phyloP scores from a whole-genome alignment of 2,888 invertebrate genomes.

The Polyommatus icarus region DNA sequence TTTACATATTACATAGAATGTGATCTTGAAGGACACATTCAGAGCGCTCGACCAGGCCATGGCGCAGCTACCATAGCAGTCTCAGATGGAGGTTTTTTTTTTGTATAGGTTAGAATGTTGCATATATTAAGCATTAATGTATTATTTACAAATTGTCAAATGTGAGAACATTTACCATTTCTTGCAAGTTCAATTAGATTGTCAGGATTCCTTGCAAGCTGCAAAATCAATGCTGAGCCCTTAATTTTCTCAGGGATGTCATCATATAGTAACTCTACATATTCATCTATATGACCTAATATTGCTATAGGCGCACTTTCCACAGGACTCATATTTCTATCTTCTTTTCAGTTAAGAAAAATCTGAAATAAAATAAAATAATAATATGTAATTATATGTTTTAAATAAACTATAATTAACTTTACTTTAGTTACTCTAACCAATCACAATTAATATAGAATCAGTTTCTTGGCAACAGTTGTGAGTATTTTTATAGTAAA shows the following conservation, averaged over 20 bases:
- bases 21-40: too few relatives aligned
- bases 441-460: too few relatives aligned
- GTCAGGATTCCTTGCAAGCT: conserved; percentile 95
- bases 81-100: too few relatives aligned
- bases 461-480: too few relatives aligned
- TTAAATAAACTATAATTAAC: neutral
- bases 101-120: too few relatives aligned
- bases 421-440: too few relatives aligned
- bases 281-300: conserved; percentile 93
- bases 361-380: conserved; percentile 3
- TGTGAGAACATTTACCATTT: conserved; percentile 85
- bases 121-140: neutral
- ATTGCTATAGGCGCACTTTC: conserved; percentile 82
- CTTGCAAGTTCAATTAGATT: conserved; percentile 95
- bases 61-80: too few relatives aligned
- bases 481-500: too few relatives aligned
- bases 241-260: conserved; percentile 95
- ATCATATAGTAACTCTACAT: conserved; percentile 97
- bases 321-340: conserved; percentile 65
- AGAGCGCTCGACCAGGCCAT: too few relatives aligned
- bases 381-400: neutral
- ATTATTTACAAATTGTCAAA: neutral
- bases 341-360: neutral
- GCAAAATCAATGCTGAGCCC: conserved; percentile 94
- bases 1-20: too few relatives aligned